Base-by-base conservation (phyloP, 2,888 invertebrate species). In the Phaedon cochleariae region DNA sequence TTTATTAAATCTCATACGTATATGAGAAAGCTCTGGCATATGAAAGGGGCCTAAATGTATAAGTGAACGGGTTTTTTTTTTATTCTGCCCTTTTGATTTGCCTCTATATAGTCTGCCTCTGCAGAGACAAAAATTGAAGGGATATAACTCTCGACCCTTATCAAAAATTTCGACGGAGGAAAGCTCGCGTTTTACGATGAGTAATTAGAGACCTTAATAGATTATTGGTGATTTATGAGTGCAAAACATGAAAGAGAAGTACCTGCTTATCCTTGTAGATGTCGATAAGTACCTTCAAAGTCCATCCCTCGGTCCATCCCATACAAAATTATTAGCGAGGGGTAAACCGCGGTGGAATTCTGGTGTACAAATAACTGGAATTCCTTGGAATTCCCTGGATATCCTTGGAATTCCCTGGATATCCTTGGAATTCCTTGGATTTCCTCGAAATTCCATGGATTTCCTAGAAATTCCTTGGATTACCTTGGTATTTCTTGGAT, bases 301-400 rank as follows among this genome's bases (percentile, higher is more conserved):
- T 26, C 7, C 26, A 26, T 26, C 26, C 3, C 26, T 7, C 26
- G 7, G 7, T 26, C 4, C 26, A 26, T 26, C 26, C 7, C 26
- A 26, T 26, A 26, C 26, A 26, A 26, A 3, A 26, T 26, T 3
- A 26, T 5, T 82, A 81, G 82, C n/a, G n/a, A n/a, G n/a, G n/a
- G n/a, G n/a, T n/a, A n/a, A n/a, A n/a, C n/a, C n/a, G n/a, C n/a
- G n/a, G n/a, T n/a, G n/a, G n/a, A n/a, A n/a, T n/a, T n/a, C n/a
- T n/a, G n/a, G n/a, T n/a, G n/a, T n/a, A n/a, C n/a, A n/a, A n/a
- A n/a, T n/a, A n/a, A n/a, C n/a, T n/a, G n/a, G n/a, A n/a, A n/a
- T n/a, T n/a, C n/a, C n/a, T n/a, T n/a, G n/a, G n/a, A n/a, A n/a
- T n/a, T n/a, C n/a, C n/a, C n/a, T n/a, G n/a, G n/a, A n/a, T n/a